phyloP scores from a whole-genome alignment of 2,113 vertebrate species.

The Nothoprocta perdicaria region DNA sequence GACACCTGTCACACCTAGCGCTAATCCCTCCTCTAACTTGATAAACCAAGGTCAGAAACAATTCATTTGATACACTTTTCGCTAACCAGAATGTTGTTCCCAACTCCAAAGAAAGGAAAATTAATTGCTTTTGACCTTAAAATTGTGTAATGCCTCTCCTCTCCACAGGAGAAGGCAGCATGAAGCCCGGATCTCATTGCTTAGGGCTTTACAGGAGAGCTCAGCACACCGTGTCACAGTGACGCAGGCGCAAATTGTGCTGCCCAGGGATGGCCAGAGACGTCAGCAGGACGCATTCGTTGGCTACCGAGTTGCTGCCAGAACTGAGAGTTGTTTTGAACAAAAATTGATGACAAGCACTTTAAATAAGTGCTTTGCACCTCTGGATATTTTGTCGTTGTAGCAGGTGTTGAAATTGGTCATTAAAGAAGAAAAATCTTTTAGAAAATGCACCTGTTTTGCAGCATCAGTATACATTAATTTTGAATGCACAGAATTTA shows the following conservation, averaged over 20 bases:
- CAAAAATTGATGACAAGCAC: conserved; percentile 27
- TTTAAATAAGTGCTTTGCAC: conserved; percentile 10
- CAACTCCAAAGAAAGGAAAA: not conserved
- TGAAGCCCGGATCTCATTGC: not conserved
- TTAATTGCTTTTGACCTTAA: not conserved
- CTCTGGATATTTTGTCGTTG: not conserved
- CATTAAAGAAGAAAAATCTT: not conserved
- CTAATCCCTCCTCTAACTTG: not conserved
- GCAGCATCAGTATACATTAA: not conserved
- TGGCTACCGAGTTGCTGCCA: not conserved
- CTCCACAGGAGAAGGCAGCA: not conserved
- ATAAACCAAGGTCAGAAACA: not conserved
- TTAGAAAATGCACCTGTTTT: conserved; percentile 12
- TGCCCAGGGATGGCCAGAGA: not conserved
- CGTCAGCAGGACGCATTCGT: not conserved
- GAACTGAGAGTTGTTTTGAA: not conserved
- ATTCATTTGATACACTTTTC: not conserved
- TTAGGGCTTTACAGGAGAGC: not conserved
- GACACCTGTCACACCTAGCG: not conserved
- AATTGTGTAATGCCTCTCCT: not conserved
- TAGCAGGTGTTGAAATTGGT: conserved; percentile 4
- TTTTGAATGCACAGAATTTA: not conserved
- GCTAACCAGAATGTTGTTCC: not conserved
- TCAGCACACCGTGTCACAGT: not conserved
- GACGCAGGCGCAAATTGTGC: not conserved